Evolutionary conservation across 2,888 invertebrate species (phyloP), one percentile per base, ranked within the genome.

Genomic region (Argyra leucocephala): DNA sequence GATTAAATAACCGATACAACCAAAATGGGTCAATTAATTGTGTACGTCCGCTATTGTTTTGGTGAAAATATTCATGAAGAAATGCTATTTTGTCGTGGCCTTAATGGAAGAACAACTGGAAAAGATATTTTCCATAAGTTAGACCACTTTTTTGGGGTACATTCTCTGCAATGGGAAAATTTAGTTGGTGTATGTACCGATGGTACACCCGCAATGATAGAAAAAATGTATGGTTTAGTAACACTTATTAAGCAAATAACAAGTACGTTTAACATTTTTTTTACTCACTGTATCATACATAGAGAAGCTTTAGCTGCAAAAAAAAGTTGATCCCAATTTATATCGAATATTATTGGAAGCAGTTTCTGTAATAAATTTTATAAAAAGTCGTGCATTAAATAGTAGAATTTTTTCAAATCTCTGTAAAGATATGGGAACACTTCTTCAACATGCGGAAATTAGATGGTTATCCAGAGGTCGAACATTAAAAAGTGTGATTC

Each of bases 241-340:
- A 26, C 26, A 26, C 26, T 26, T 26, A 26, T 26, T 6, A 48
- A 48, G 15, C 18, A 59, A 10, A 22, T 15, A 12, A 21, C 12
- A 3, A 15, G 18, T 24, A 23, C 59, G 15, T 59, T 23, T 36
- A 37, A 65, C 57, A 62, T 57, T 62, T 22, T 22, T 9, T 59
- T 59, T 59, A 59, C 59, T 23, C 65, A 65, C 37, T 65, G 65
- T n/a, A 57, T 65, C 23, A 62, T 62, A 57, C 65, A 65, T 22
- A 62, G 65, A 62, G 64, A 60, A 24, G 57, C 24, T 31, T 24
- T 64, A 61, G 64, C 61, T 18, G 37, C 57, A 31, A 22, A 48
- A 64, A n/a, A 23, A 64, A 37, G 22, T 60, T 3, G 37, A 26
- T 61, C 57, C 24, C 5, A 61, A 64, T 61, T 57, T 61, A 10